Conservation (phyloP, 2,113 vertebrate genomes). For the Hippolais icterina region DNA sequence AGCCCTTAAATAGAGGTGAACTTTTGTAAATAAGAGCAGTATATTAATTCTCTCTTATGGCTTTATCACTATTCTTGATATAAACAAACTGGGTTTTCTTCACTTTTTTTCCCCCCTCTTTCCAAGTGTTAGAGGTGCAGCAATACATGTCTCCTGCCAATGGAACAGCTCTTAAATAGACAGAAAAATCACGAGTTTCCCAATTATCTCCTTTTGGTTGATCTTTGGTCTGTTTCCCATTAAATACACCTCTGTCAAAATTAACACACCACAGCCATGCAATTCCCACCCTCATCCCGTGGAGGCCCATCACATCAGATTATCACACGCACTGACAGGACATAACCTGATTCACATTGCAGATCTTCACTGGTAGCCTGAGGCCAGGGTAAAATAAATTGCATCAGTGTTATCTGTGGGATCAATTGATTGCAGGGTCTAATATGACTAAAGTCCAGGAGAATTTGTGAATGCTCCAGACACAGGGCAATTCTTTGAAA, state of each 20-base stretch:
- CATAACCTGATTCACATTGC: background rate
- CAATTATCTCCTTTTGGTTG: background rate
- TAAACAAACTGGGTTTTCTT: background rate
- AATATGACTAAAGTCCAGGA: conserved; percentile 25
- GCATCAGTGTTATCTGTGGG: conserved; percentile 22
- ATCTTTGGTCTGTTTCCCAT: background rate
- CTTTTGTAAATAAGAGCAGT: background rate
- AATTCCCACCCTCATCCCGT: background rate
- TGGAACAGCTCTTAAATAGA: background rate
- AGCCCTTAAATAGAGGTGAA: background rate
- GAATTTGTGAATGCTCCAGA: background rate
- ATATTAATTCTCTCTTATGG: background rate
- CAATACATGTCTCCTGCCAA: background rate
- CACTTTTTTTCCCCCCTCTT: background rate
- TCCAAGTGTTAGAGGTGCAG: background rate
- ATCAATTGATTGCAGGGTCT: conserved; percentile 47
- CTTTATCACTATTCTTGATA: background rate
- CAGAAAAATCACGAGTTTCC: background rate
- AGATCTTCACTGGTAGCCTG: background rate
- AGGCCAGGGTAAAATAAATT: conserved; percentile 43
- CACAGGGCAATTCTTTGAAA: conserved; percentile 4
- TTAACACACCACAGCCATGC: background rate
- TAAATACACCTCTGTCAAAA: background rate
- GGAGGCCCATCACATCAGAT: background rate
- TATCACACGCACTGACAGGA: background rate